Conservation (phyloP, 2,797 vertebrate species). For the Mallotus villosus region DNA sequence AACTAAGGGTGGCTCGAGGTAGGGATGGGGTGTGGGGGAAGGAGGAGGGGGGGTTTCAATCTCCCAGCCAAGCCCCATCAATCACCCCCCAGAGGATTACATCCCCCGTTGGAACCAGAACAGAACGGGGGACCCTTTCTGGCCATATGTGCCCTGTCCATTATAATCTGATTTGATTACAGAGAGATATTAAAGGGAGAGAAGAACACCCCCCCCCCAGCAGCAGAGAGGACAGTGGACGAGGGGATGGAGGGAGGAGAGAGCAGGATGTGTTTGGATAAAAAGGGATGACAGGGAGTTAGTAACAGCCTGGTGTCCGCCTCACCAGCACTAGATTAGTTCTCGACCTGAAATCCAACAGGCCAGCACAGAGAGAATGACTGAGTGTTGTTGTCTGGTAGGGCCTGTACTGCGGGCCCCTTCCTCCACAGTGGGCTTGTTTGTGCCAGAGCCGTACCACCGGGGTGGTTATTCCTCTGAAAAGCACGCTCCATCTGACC, state of each 20-base stretch:
- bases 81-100: slow-evolving; percentile 21
- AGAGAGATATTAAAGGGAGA: slow-evolving; percentile 35
- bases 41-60: slow-evolving; percentile 3
- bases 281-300: slow-evolving; percentile 56
- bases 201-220: slow-evolving; percentile 24
- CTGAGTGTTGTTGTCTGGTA: neutral
- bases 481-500: slow-evolving; percentile 66
- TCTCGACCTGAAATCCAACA: slow-evolving; percentile 60
- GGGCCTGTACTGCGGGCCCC: neutral
- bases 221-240: slow-evolving; percentile 33
- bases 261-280: slow-evolving; percentile 44
- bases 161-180: slow-evolving; percentile 68
- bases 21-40: slow-evolving; percentile 6
- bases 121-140: slow-evolving; percentile 39
- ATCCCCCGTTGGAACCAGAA: slow-evolving; percentile 41
- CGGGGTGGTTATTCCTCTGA: slow-evolving; percentile 53
- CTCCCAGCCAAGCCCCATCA: slow-evolving; percentile 23
- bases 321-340: slow-evolving; percentile 51
- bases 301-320: slow-evolving; percentile 35
- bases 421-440: slow-evolving; percentile 12
- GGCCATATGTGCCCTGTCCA: slow-evolving; percentile 59
- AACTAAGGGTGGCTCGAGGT: slow-evolving; percentile 37
- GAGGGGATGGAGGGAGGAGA: slow-evolving; percentile 18
- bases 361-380: slow-evolving; percentile 45
- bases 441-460: slow-evolving; percentile 38